Conservation (phyloP, 2,888 invertebrate species). For the Limenitis arthemis region DNA sequence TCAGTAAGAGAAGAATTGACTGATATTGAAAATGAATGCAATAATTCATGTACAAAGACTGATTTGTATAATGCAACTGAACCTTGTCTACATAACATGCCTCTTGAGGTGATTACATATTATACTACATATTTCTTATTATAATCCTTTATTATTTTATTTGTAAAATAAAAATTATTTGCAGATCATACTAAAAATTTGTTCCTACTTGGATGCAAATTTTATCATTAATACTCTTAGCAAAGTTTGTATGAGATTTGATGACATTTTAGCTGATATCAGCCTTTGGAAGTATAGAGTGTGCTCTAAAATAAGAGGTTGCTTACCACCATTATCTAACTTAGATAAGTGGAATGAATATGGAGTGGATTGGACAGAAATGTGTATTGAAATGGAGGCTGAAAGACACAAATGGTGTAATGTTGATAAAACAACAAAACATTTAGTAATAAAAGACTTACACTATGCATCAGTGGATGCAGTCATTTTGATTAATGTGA, state of each 20-base stretch:
- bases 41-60: conserved; percentile 11
- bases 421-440: conserved; percentile 53
- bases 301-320: conserved; percentile 50
- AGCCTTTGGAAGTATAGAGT: conserved; percentile 71
- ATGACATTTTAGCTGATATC: conserved; percentile 69
- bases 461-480: conserved; percentile 74
- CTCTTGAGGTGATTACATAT: conserved; percentile 55
- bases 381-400: conserved; percentile 74
- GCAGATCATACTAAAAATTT: conserved; percentile 74
- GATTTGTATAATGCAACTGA: conserved; percentile 33
- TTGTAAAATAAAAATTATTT: conserved; percentile 29
- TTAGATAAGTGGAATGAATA: conserved; percentile 48
- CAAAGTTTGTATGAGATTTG: conserved; percentile 70
- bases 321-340: conserved; percentile 52
- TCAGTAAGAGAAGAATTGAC: conserved; percentile 39
- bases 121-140: neutral
- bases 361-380: conserved; percentile 66
- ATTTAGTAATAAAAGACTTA: conserved; percentile 63
- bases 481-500: conserved; percentile 69
- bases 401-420: conserved; percentile 70
- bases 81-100: conserved; percentile 46
- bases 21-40: conserved; percentile 38
- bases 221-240: conserved; percentile 66
- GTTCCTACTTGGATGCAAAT: conserved; percentile 70
- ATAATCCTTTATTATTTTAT: neutral